A percentile compares a stretch with the other conserved stretches of the same genome.
Evolutionary conservation across 2,797 vertebrate species (phyloP).

Genomic region (Botia almorhae): DNA sequence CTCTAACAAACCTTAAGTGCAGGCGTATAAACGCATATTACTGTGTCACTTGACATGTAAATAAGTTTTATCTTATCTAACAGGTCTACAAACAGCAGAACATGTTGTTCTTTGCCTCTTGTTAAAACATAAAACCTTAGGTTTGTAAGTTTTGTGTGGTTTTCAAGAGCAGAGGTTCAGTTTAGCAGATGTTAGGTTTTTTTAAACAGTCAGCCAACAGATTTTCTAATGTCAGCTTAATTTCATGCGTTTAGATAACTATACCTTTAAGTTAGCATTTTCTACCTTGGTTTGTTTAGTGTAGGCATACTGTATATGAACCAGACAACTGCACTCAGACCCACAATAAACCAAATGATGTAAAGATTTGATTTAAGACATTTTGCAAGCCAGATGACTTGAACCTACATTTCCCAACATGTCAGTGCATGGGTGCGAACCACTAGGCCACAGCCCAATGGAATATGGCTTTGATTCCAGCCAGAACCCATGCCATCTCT

Average conservation of each 20-base stretch:
- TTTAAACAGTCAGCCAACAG: slow-evolving; percentile 54
- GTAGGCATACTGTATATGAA: too few relatives aligned
- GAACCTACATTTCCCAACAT: background rate
- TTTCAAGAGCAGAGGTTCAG: slow-evolving; percentile 51
- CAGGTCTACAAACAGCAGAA: slow-evolving; percentile 36
- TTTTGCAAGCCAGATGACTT: background rate
- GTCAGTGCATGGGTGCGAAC: background rate
- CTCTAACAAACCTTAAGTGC: slow-evolving; percentile 3
- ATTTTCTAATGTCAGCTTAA: slow-evolving; percentile 53
- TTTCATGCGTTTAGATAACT: background rate
- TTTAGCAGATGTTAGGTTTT: slow-evolving; percentile 53
- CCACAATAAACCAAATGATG: too few relatives aligned
- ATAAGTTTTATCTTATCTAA: slow-evolving; percentile 21
- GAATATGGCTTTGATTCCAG: too few relatives aligned
- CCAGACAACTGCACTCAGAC: too few relatives aligned
- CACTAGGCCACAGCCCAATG: background rate
- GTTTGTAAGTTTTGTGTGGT: background rate
- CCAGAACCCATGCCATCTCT: background rate
- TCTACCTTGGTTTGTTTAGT: too few relatives aligned
- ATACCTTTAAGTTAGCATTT: background rate
- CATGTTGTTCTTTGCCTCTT: slow-evolving; percentile 58
- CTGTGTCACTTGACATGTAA: slow-evolving; percentile 18
- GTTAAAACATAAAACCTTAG: slow-evolving; percentile 24
- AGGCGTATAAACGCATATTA: slow-evolving; percentile 2
- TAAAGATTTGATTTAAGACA: too few relatives aligned